Conservation (phyloP, 2,888 invertebrate species). For the Trissonchulus latispiculum region DNA sequence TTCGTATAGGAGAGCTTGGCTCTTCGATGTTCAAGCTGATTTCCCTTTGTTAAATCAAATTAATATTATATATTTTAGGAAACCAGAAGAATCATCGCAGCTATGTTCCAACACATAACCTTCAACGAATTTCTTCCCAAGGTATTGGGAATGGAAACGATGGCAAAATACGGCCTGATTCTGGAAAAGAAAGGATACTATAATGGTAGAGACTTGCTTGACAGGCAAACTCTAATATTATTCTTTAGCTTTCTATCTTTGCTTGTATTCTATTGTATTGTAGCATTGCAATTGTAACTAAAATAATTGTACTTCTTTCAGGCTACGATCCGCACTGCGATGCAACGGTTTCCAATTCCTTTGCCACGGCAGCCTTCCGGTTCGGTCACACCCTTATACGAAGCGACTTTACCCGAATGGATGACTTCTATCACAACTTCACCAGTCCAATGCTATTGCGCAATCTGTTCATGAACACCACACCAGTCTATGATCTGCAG, state of each 20-base stretch:
- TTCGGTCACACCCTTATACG: conserved; percentile 63
- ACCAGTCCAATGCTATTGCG: conserved; percentile 16
- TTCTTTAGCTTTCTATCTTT: neutral
- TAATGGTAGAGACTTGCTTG: conserved; percentile 31
- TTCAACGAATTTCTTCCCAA: conserved; percentile 59
- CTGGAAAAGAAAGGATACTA: conserved; percentile 53
- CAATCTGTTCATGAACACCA: conserved; percentile 36
- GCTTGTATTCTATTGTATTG: neutral
- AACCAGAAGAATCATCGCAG: conserved; percentile 26
- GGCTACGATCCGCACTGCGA: conserved; percentile 59
- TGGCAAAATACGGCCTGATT: conserved; percentile 74
- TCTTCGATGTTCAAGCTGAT: too few species aligned
- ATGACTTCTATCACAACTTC: conserved; percentile 29
- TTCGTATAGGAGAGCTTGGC: too few species aligned
- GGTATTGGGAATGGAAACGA: conserved; percentile 75
- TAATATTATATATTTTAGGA: too few species aligned
- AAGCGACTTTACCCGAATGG: conserved; percentile 58
- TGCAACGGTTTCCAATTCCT: conserved; percentile 68
- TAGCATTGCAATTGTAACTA: neutral
- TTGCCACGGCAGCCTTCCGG: conserved; percentile 61
- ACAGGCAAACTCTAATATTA: too few species aligned
- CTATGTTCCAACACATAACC: conserved; percentile 52
- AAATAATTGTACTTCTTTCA: conserved; percentile 22
- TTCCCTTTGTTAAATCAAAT: too few species aligned
- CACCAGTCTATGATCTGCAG: conserved; percentile 34